Evolutionary conservation across 2,888 invertebrate species (phyloP).

Genomic region (Agrypnus murinus): DNA sequence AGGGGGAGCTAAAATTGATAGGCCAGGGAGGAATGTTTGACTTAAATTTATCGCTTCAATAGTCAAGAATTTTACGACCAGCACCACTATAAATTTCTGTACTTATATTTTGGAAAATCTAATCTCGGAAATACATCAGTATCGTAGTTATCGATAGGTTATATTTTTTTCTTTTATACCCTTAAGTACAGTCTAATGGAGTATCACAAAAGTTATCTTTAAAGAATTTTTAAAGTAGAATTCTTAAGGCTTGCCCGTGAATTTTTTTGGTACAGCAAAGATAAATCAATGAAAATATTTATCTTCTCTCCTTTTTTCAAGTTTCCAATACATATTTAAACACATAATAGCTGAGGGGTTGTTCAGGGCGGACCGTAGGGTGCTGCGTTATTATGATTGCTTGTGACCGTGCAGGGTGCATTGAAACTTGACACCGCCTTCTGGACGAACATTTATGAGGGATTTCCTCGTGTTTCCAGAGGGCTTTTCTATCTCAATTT

Average conservation of each 20-base stretch:
- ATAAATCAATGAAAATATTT: too few species aligned
- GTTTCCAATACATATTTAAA: slow-evolving; percentile 31
- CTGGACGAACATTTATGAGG: slow-evolving; percentile 35
- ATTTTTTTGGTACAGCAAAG: too few species aligned
- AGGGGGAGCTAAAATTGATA: slow-evolving; percentile 52
- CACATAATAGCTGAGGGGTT: slow-evolving; percentile 40
- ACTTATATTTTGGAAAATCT: not conserved
- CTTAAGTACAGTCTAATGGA: too few species aligned
- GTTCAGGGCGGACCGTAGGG: slow-evolving; percentile 53
- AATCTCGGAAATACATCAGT: not conserved
- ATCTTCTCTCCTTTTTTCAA: not conserved
- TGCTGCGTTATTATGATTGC: slow-evolving; percentile 62
- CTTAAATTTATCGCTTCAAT: slow-evolving; percentile 54
- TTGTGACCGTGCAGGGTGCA: slow-evolving; percentile 62
- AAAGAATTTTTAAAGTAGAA: too few species aligned
- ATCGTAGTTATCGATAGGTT: too few species aligned
- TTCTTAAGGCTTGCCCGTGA: too few species aligned
- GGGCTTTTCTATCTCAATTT: not conserved
- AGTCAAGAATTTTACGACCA: slow-evolving; percentile 31
- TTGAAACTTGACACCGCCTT: slow-evolving; percentile 63
- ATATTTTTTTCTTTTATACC: too few species aligned
- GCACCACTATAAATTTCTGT: slow-evolving; percentile 16
- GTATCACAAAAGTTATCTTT: too few species aligned
- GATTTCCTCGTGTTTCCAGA: slow-evolving; percentile 5
- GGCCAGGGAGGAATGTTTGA: slow-evolving; percentile 52